phyloP scores from a whole-genome alignment of 2,797 vertebrate species.

The Spatula clypeata region DNA sequence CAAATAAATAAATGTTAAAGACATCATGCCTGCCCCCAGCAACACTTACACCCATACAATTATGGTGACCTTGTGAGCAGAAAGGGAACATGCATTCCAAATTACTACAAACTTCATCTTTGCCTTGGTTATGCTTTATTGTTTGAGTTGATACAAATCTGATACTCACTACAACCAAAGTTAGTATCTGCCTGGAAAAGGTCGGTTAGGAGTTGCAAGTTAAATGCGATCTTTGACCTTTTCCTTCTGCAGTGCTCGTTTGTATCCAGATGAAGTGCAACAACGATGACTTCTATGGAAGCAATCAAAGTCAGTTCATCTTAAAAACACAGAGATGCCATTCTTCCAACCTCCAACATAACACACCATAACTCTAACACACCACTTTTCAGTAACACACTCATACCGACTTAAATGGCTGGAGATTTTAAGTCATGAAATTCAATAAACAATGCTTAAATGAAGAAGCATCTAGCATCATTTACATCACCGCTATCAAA shows the following conservation, averaged over 20 bases:
- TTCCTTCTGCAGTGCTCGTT: not conserved
- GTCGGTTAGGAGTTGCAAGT: not conserved
- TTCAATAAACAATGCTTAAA: not conserved
- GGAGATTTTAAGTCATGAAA: not conserved
- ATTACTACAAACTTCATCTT: not conserved
- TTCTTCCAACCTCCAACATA: not conserved
- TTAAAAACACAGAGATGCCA: not conserved
- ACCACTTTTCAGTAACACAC: not conserved
- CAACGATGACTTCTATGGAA: not conserved
- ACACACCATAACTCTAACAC: not conserved
- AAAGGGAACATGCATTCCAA: not conserved
- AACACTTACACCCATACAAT: not conserved
- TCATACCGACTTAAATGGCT: not conserved
- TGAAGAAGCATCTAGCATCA: not conserved
- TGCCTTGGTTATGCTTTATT: not conserved
- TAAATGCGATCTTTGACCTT: not conserved
- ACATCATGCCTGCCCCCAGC: fast-evolving
- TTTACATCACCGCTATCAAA: not conserved
- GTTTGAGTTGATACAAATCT: not conserved
- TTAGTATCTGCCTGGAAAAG: not conserved
- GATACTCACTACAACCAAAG: not conserved
- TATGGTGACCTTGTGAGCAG: not conserved
- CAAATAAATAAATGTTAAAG: not conserved
- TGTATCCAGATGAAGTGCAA: conserved; percentile 4
- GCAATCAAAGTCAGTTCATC: conserved; percentile 27